phyloP scores from a whole-genome alignment of 2,888 invertebrate genomes.

The Lasioglossum zephyrum region DNA sequence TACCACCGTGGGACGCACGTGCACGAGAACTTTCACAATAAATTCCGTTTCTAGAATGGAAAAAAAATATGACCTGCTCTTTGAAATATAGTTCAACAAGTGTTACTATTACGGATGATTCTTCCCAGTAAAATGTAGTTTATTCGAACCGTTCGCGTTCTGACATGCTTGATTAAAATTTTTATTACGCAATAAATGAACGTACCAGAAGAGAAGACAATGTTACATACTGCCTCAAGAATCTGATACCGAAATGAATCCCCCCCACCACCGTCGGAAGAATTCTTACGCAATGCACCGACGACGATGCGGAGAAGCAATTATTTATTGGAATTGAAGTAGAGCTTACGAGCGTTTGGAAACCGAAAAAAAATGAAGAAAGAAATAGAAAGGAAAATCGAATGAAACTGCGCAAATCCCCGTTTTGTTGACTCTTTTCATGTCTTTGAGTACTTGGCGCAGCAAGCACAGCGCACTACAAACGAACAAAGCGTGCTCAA shows the following conservation, averaged over 20 bases:
- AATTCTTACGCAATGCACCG: not conserved
- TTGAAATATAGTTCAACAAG: constrained; percentile 2
- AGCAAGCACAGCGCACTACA: constrained; percentile 9
- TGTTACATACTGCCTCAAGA: not conserved
- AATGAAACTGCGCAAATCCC: constrained; percentile 9
- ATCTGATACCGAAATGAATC: not conserved
- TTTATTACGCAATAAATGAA: not conserved
- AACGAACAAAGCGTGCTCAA: constrained; percentile 50
- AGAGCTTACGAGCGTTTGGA: not conserved
- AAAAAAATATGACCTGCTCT: not conserved
- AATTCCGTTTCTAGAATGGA: not conserved
- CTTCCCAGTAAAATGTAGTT: too few species aligned
- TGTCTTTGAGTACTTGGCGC: not conserved
- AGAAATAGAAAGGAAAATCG: not conserved
- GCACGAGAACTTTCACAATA: not conserved
- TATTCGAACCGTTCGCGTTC: not conserved
- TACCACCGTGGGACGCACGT: not conserved
- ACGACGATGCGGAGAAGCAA: not conserved
- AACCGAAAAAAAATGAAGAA: not conserved
- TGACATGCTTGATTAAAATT: not conserved
- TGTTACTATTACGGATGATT: too few species aligned
- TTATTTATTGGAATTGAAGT: not conserved
- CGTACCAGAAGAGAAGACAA: not conserved
- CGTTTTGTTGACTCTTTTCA: not conserved
- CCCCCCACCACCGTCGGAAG: fast-evolving